Evolutionary conservation across 2,888 invertebrate genomes (phyloP).

Genomic region (Lampropteryx suffumata): DNA sequence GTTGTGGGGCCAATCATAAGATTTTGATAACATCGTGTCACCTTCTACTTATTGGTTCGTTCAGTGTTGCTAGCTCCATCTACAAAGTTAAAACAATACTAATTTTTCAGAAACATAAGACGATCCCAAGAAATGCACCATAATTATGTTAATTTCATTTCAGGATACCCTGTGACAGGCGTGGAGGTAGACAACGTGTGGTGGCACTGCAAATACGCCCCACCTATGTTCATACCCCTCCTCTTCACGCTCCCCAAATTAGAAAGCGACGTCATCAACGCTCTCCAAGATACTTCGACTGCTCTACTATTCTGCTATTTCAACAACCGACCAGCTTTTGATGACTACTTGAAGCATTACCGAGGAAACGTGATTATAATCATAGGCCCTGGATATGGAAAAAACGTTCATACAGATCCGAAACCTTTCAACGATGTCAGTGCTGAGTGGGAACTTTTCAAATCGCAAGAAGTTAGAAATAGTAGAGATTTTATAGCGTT

Average conservation of each 20-base stretch:
- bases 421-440: conserved; percentile 84
- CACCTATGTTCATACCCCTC: conserved; percentile 87
- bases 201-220: conserved; percentile 91
- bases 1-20: no score
- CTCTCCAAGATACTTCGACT: conserved; percentile 70
- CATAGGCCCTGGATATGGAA: conserved; percentile 86
- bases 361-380: conserved; percentile 86
- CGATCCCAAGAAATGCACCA: no score
- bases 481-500: conserved; percentile 86
- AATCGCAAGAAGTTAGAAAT: conserved; percentile 82
- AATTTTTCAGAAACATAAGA: no score
- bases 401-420: conserved; percentile 87
- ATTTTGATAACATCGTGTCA: no score
- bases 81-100: no score
- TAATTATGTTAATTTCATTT: background rate
- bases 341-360: conserved; percentile 85
- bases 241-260: conserved; percentile 74
- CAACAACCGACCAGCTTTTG: conserved; percentile 87
- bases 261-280: conserved; percentile 56
- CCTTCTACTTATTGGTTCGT: no score
- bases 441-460: conserved; percentile 82
- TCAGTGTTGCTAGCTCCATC: no score
- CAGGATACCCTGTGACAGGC: conserved; percentile 85
- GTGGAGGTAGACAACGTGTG: conserved; percentile 90
- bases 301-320: conserved; percentile 92